Evolutionary conservation across 2,888 invertebrate genomes (phyloP).

Genomic region (Drosophila melanosoma): DNA sequence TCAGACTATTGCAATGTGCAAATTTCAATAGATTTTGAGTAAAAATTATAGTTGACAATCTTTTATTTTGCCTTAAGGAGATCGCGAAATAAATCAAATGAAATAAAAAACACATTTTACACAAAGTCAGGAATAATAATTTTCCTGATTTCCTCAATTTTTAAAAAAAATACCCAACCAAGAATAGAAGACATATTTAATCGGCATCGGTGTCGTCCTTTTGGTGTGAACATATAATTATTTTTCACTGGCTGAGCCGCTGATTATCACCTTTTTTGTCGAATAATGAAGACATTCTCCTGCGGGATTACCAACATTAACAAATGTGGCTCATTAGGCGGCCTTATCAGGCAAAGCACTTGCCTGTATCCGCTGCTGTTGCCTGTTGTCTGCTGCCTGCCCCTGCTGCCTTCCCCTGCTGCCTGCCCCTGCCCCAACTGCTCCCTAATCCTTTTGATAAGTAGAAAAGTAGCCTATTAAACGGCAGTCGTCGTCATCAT

Average conservation of each 20-base stretch:
- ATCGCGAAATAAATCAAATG: neutral
- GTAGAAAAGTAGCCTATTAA: conserved; percentile 72
- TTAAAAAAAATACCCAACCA: neutral
- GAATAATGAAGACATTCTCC: conserved; percentile 35
- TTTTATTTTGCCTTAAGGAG: neutral
- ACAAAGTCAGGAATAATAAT: too few relatives aligned
- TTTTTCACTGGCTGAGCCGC: conserved; percentile 27
- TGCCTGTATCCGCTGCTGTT: conserved; percentile 19
- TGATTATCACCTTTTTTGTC: conserved; percentile 55
- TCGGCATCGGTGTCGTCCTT: conserved; percentile 1
- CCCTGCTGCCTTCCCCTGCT: too few relatives aligned
- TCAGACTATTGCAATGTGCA: neutral
- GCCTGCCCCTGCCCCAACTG: neutral
- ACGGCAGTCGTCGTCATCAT: conserved; percentile 51
- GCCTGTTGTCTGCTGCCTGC: neutral
- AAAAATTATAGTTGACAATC: neutral
- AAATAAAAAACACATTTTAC: neutral
- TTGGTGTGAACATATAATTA: conserved; percentile 50
- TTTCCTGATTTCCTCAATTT: too few relatives aligned
- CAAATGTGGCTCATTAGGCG: conserved; percentile 65
- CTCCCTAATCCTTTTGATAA: conserved; percentile 59
- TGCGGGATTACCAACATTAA: conserved; percentile 34
- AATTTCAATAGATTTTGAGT: neutral
- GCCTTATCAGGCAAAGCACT: conserved; percentile 54
- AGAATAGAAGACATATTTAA: neutral